These are phyloP conservation scores for Meloidogyne hapla DNA, from an alignment of 1,140 invertebrate genomes.

Conservation along the genomic window DNA sequence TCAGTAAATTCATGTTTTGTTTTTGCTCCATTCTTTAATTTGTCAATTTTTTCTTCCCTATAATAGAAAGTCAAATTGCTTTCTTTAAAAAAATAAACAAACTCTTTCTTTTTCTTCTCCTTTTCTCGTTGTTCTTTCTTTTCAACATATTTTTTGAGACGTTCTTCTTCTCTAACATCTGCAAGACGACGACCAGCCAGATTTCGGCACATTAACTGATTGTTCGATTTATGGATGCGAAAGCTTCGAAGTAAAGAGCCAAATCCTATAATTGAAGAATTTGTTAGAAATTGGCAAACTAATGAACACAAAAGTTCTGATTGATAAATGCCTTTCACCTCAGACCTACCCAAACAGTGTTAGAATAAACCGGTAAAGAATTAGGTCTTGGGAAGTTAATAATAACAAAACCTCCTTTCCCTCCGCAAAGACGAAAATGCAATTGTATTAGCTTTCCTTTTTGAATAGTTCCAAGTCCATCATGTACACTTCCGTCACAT, in stretches of 20 bases:
- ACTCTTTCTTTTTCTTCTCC: conserved; percentile 48
- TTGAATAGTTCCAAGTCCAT: conserved; percentile 32
- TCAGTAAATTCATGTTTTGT: conserved; percentile 49
- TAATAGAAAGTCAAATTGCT: conserved; percentile 10
- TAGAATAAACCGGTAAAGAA: too few relatives aligned
- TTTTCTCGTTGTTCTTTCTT: conserved; percentile 45
- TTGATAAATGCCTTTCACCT: too few relatives aligned
- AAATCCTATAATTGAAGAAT: conserved; percentile 37
- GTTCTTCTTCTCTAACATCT: conserved; percentile 55
- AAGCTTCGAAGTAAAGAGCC: conserved; percentile 47
- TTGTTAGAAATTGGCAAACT: too few relatives aligned
- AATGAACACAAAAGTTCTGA: too few relatives aligned
- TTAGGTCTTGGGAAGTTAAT: too few relatives aligned
- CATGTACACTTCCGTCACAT: conserved; percentile 28
- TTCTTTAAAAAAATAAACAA: conserved; percentile 14
- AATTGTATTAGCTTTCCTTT: conserved; percentile 33
- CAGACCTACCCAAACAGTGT: not conserved
- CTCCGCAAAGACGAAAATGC: conserved; percentile 38
- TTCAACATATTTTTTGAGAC: conserved; percentile 47
- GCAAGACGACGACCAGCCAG: conserved; percentile 46
- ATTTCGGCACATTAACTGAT: conserved; percentile 53
- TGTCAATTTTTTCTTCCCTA: conserved; percentile 51
- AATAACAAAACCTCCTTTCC: conserved; percentile 40
- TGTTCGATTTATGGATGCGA: conserved; percentile 48
- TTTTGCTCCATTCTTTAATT: conserved; percentile 34